Base-by-base conservation (phyloP, 2,888 invertebrate genomes). In the Cerastoderma edule region DNA sequence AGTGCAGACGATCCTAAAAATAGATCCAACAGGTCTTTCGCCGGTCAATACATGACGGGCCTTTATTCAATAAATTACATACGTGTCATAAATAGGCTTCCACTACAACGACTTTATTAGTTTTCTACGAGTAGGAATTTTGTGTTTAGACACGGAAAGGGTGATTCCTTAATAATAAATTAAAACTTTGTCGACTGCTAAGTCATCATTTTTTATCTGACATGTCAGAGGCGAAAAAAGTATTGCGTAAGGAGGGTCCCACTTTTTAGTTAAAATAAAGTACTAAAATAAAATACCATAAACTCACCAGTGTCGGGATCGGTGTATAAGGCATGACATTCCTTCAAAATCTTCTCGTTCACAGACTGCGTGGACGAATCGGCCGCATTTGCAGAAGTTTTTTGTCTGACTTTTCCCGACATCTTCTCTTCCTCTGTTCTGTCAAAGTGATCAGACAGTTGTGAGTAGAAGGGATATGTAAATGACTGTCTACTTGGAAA, bases 301-400 rank as follows among this genome's bases (percentile, higher is more conserved):
- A 24, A 82, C 88, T 87, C 83, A 93, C 94, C 94, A 90, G 93
- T 93, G 69, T 94, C 93, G 24, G 93, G 91, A 80, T 94, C 94
- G 39, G 91, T 93, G 87, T 94, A 94, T 10, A 94, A 88, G 22
- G 88, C 88, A 84, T 94, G 94, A 83, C 94, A 93, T 86, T 94
- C 94, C 87, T 93, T 93, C 44, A 94, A 89, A 77, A 94, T 94
- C 82, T 91, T 91, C 83, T 94, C 94, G 88, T 94, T 94, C 32
- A 93, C 88, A 32, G 93, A 91, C 68, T 93, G 87, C 8, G 93
- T 93, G 24, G 92, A 89, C 67, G 89, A 87, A 81, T 93, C 92
- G 27, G 90, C 89, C 30, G 92, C 87, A 84, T 93, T 93, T 46
- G 92, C 91, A 63, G 91, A 88, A 70, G 87, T 85, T 85, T 90